Evolutionary conservation across 2,113 vertebrate genomes (phyloP).

Genomic region (Lepus europaeus): DNA sequence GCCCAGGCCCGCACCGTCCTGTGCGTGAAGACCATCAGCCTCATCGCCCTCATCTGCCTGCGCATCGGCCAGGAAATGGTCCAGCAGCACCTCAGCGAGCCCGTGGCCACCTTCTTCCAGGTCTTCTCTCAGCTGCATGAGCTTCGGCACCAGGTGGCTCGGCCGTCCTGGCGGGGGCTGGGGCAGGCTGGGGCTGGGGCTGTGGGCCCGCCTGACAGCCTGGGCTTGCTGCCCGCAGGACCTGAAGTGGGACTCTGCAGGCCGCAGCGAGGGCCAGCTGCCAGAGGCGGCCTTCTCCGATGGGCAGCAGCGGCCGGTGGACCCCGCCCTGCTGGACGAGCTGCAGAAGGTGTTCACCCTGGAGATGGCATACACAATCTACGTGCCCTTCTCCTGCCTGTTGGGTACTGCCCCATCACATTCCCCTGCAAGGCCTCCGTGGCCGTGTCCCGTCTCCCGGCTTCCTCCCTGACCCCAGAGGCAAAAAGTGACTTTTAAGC

Average conservation of each 20-base stretch:
- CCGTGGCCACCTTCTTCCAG: constrained; percentile 92
- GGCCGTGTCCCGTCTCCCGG: background rate
- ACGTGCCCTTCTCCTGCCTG: constrained; percentile 96
- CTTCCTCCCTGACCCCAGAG: background rate
- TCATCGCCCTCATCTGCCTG: constrained; percentile 96
- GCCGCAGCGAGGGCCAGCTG: constrained; percentile 87
- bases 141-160: constrained; percentile 92
- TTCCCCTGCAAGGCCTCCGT: background rate
- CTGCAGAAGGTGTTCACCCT: constrained; percentile 96
- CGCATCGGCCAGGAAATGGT: constrained; percentile 99
- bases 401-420: constrained; percentile 90
- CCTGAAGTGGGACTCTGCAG: constrained; percentile 66
- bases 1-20: constrained; percentile 95
- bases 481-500: background rate
- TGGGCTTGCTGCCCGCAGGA: constrained; percentile 73
- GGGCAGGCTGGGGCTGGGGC: background rate
- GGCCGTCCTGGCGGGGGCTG: background rate
- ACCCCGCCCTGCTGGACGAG: constrained; percentile 91
- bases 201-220: background rate
- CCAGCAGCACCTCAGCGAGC: constrained; percentile 96
- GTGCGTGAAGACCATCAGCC: constrained; percentile 96
- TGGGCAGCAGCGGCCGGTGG: constrained; percentile 87
- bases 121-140: constrained; percentile 93
- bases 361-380: constrained; percentile 97
- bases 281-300: constrained; percentile 89